These are phyloP conservation scores for Rambutsinella grinnellia DNA, from an alignment of 2,888 invertebrate species.

Conservation along the genomic window DNA sequence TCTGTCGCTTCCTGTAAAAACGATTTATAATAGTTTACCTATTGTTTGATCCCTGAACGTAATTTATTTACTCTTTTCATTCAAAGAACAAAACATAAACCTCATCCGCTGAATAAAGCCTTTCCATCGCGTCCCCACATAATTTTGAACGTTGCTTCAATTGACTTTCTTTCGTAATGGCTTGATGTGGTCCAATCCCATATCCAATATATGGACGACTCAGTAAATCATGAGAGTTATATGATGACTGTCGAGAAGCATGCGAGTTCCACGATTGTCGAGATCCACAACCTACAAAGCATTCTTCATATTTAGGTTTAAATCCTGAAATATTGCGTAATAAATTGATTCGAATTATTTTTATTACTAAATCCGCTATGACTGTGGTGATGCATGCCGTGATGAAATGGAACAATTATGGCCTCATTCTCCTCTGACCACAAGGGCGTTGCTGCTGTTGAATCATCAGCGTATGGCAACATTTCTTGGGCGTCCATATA, in stretches of 20 bases:
- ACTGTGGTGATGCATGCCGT: slow-evolving; percentile 36
- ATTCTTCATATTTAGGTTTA: slow-evolving; percentile 72
- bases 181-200: slow-evolving; percentile 69
- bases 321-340: background rate
- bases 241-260: slow-evolving; percentile 91
- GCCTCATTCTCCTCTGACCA: slow-evolving; percentile 94
- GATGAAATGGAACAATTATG: slow-evolving; percentile 74
- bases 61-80: background rate
- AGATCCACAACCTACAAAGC: slow-evolving; percentile 82
- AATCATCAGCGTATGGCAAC: slow-evolving; percentile 97
- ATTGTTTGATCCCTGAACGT: background rate
- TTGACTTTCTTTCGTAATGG: slow-evolving; percentile 88
- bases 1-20: slow-evolving; percentile 46
- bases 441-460: slow-evolving; percentile 97
- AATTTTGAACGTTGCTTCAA: slow-evolving; percentile 73
- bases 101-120: slow-evolving; percentile 9
- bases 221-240: slow-evolving; percentile 93
- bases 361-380: slow-evolving; percentile 32
- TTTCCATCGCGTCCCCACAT: slow-evolving; percentile 54
- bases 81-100: no score
- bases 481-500: slow-evolving; percentile 86
- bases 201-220: slow-evolving; percentile 72
- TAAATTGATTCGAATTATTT: background rate
- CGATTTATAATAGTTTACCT: background rate
- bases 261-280: slow-evolving; percentile 97